A percentile compares a stretch with the other conserved stretches of the same genome.
These are phyloP conservation scores for Poicephalus meyeri DNA, from an alignment of 2,113 vertebrate species.

Conservation along the genomic window DNA sequence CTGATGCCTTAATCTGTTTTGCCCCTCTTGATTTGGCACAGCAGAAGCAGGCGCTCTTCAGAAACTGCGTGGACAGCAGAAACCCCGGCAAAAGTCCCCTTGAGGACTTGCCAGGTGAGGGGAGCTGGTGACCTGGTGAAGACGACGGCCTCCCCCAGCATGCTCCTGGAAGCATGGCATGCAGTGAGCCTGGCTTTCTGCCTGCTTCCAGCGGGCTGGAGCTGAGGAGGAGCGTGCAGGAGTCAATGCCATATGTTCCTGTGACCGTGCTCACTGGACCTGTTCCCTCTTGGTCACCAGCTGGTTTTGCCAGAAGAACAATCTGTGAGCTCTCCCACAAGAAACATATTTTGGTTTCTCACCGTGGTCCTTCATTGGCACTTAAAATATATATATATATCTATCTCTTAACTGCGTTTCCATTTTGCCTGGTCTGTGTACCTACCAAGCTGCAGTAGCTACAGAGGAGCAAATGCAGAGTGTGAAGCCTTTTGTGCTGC, in stretches of 20 bases:
- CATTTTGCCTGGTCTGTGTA: neutral
- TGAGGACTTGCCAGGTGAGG: neutral
- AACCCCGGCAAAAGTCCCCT: neutral
- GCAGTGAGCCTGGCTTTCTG: neutral
- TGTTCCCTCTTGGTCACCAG: neutral
- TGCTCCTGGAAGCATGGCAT: neutral
- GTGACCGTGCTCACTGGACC: fast-evolving
- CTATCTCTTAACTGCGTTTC: neutral
- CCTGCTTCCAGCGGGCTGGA: neutral
- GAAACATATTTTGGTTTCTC: constrained; percentile 47
- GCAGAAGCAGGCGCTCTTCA: no score
- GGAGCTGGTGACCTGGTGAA: neutral
- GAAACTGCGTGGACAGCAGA: neutral
- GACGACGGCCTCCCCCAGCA: neutral
- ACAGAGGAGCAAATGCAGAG: neutral
- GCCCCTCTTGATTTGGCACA: neutral
- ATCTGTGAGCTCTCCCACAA: constrained; percentile 42
- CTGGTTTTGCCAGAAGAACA: neutral
- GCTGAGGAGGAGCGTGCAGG: no score
- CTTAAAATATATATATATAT: no score
- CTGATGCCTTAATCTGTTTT: neutral
- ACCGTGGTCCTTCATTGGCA: neutral
- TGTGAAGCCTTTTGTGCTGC: neutral
- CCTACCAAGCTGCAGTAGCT: neutral
- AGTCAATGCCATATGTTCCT: neutral